Evolutionary conservation across 1,140 invertebrate genomes (phyloP).

Genomic region (Scaptomyza hsui): DNA sequence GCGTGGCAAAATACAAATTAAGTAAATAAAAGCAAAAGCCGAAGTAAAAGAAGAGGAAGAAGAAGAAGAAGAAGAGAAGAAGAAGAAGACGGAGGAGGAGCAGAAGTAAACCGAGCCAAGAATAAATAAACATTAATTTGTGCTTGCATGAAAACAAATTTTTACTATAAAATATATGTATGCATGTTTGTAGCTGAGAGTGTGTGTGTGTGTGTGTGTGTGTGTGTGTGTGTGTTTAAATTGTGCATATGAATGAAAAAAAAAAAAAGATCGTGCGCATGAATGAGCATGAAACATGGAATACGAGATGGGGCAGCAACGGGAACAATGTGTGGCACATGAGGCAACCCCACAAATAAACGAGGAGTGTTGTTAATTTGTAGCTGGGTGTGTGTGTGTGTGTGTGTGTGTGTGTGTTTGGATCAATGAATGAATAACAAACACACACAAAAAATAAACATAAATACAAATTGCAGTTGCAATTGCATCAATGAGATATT

Average conservation of each 20-base stretch:
- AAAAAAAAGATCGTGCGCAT: constrained; percentile 43
- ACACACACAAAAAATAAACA: neutral
- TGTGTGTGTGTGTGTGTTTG: constrained; percentile 23
- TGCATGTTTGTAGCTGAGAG: constrained; percentile 12
- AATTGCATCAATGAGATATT: constrained; percentile 21
- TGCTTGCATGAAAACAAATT: constrained; percentile 38
- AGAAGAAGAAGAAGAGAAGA: neutral
- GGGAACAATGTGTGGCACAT: constrained; percentile 1
- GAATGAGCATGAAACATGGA: constrained; percentile 46
- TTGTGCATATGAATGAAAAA: constrained; percentile 48
- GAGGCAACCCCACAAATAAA: constrained; percentile 9
- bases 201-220: constrained; percentile 23
- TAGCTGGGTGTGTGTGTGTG: constrained; percentile 21
- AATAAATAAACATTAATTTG: constrained; percentile 53
- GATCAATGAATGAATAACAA: constrained; percentile 55
- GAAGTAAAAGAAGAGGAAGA: neutral
- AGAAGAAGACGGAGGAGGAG: too few species aligned
- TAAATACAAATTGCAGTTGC: constrained; percentile 16
- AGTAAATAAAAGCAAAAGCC: constrained; percentile 4
- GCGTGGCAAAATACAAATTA: constrained; percentile 28
- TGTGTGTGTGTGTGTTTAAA: constrained; percentile 27
- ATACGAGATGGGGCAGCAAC: constrained; percentile 28
- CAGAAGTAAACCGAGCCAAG: constrained; percentile 34
- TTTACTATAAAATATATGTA: constrained; percentile 36
- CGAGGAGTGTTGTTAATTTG: constrained; percentile 42